phyloP scores from a whole-genome alignment of 2,797 vertebrate species.

The Moxostoma hubbsi region DNA sequence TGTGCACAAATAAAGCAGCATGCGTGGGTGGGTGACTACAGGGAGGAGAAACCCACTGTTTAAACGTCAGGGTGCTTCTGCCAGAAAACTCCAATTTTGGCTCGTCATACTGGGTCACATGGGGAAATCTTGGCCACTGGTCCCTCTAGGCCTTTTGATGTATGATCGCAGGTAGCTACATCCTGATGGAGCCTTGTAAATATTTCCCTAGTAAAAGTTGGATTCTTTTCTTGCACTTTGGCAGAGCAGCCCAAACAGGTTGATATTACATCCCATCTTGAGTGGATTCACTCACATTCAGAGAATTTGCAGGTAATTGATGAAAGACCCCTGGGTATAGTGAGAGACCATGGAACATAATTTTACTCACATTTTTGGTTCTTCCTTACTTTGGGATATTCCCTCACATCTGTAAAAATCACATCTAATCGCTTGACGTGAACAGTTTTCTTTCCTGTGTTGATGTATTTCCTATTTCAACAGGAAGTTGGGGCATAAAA shows the following conservation, averaged over 20 bases:
- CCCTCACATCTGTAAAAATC: slow-evolving; percentile 4
- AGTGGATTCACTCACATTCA: slow-evolving; percentile 7
- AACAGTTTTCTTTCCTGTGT: no score
- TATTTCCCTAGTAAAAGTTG: slow-evolving; percentile 32
- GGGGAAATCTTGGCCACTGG: slow-evolving; percentile 16
- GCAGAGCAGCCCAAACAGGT: slow-evolving; percentile 15
- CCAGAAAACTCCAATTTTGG: slow-evolving; percentile 48
- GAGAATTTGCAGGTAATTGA: slow-evolving; percentile 35
- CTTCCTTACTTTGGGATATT: neutral
- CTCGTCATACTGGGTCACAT: slow-evolving; percentile 33
- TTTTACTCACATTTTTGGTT: slow-evolving; percentile 16
- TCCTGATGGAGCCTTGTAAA: slow-evolving; percentile 24
- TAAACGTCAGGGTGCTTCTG: slow-evolving; percentile 46
- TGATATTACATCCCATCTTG: slow-evolving; percentile 27
- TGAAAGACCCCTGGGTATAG: neutral
- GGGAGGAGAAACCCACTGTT: slow-evolving; percentile 48
- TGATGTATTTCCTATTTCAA: no score
- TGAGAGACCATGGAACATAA: slow-evolving; percentile 4
- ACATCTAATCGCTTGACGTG: no score
- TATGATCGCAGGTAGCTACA: slow-evolving; percentile 39
- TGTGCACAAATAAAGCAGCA: slow-evolving; percentile 48
- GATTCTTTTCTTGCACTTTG: neutral
- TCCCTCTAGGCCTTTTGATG: slow-evolving; percentile 29
- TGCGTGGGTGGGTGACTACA: slow-evolving; percentile 25
- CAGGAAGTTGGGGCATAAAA: no score